Base-by-base conservation (phyloP, 2,797 vertebrate genomes). In the Jordanella pulchra region DNA sequence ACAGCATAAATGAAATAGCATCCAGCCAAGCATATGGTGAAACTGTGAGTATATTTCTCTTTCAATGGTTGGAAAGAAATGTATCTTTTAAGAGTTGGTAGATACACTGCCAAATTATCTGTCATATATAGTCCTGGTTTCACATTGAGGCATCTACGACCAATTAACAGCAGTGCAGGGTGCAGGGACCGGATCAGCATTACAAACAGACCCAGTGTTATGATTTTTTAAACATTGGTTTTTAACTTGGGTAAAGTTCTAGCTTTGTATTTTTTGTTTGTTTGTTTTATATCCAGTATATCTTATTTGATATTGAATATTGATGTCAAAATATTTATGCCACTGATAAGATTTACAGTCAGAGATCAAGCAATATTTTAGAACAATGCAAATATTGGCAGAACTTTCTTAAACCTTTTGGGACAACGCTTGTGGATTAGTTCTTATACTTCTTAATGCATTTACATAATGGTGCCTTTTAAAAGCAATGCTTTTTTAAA, bases 61-160 rank as follows among this genome's bases (percentile, higher is more conserved):
- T 60, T 60, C 18, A 60, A 48, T 76, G 28, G 64, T 44, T 71
- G 67, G 21, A 64, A 81, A 77, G 51, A 84, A 80, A 86, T 75
- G 58, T 18, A 69, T 77, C 42, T 58, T 58, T 45, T 21, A 71
- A 64, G 74, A 82, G 82, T 74, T 77, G 74, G 30, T 35, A 60
- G 30, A 10, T 35, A 60, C 56, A 60, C 10, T 32, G 18, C 21
- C 2, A 23, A 28, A 56, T 64, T 71, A 58, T 75, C 65, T 51
- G 44, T 80, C 77, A 61, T 21, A 68, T n/a, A n/a, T n/a, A n/a
- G 80, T 55, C 87, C 81, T 74, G 81, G 69, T 69, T 86, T 84
- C 73, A 82, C 82, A 78, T 89, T 87, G 75, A 76, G 86, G 78
- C 84, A 78, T 77, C 81, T 75, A 80, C 82, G 78, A 69, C 77